A percentile compares a stretch with the other conserved stretches of the same genome.
These are phyloP conservation scores for Antechinus stuartii DNA, from an alignment of 2,113 vertebrate species.

Conservation along the genomic window DNA sequence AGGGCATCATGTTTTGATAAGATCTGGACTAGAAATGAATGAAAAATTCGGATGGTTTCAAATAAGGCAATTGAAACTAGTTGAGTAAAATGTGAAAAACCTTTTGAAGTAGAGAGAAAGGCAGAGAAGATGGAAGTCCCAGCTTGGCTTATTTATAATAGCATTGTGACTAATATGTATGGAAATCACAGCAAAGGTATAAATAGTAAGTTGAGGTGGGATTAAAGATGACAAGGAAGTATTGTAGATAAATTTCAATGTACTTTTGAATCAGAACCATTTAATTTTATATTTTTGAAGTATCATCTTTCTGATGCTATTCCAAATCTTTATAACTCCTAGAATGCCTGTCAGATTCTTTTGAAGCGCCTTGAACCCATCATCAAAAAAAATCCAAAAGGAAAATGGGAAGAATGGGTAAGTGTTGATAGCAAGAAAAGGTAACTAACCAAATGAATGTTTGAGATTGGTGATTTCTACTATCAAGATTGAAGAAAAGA, in stretches of 20 bases:
- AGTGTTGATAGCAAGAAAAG: slow-evolving; percentile 42
- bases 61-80: neutral
- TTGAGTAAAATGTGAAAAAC: neutral
- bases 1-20: neutral
- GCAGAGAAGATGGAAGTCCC: neutral
- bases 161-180: neutral
- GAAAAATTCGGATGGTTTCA: neutral
- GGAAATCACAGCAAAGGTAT: neutral
- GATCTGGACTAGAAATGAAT: neutral
- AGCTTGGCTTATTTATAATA: neutral
- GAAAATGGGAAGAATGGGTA: slow-evolving; percentile 93
- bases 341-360: slow-evolving; percentile 93
- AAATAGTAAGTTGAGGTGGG: neutral
- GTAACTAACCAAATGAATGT: neutral
- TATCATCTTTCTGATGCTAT: neutral
- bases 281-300: neutral
- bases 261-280: neutral
- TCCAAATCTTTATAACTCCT: slow-evolving; percentile 45
- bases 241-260: neutral
- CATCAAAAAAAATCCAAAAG: slow-evolving; percentile 86
- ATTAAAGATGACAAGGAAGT: neutral
- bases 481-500: neutral
- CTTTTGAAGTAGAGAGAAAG: neutral
- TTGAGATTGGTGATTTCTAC: neutral
- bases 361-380: slow-evolving; percentile 88